Conservation (phyloP, 2,113 vertebrate species). For the Brevimyrus niger region DNA sequence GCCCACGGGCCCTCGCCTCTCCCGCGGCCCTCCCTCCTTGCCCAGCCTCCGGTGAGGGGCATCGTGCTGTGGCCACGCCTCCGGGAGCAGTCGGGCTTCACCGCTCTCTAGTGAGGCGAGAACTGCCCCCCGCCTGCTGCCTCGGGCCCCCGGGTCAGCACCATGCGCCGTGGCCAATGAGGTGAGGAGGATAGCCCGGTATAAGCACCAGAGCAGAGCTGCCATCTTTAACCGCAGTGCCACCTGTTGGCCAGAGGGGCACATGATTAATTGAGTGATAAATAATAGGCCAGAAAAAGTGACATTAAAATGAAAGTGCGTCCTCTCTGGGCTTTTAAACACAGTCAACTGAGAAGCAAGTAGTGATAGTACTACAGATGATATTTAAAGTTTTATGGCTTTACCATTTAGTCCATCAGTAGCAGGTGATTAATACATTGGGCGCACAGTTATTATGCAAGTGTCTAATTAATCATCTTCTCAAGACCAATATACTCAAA, state of each 20-base stretch:
- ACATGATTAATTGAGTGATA: neutral
- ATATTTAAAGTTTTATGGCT: neutral
- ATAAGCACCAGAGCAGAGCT: slow-evolving; percentile 41
- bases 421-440: neutral
- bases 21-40: slow-evolving; percentile 50
- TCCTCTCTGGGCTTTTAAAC: neutral
- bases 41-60: slow-evolving; percentile 49
- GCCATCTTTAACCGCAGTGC: slow-evolving; percentile 41
- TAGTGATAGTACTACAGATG: neutral
- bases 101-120: slow-evolving; percentile 43
- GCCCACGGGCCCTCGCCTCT: slow-evolving; percentile 34
- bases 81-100: slow-evolving; percentile 58
- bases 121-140: slow-evolving; percentile 42
- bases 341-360: neutral
- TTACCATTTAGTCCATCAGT: neutral
- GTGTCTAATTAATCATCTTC: neutral
- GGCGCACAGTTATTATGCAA: neutral
- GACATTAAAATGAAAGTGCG: neutral
- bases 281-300: neutral
- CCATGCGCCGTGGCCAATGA: slow-evolving; percentile 33
- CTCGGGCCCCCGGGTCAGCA: slow-evolving; percentile 39
- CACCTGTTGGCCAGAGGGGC: slow-evolving; percentile 43
- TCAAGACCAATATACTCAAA: neutral
- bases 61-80: slow-evolving; percentile 41
- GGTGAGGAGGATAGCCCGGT: slow-evolving; percentile 40